Percentiles rank a stretch among this genome's conserved stretches.
These are phyloP conservation scores for Eulemur mongoz DNA, from an alignment of 2,797 vertebrate species.

Conservation along the genomic window DNA sequence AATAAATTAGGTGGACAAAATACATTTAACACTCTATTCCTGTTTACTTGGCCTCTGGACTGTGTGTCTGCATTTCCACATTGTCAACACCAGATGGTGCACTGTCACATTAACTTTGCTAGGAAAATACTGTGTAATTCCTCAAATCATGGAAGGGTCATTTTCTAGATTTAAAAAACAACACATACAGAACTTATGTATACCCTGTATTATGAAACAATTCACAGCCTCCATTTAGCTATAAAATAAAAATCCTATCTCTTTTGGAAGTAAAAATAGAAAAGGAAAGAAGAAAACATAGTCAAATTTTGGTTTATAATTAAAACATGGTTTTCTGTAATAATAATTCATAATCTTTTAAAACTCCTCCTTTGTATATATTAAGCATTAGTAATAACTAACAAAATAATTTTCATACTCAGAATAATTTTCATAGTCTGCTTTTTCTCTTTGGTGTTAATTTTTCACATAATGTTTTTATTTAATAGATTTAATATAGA, in stretches of 20 bases:
- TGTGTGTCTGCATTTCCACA: slow-evolving; percentile 24
- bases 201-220: background rate
- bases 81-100: background rate
- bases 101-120: background rate
- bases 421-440: background rate
- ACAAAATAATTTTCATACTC: background rate
- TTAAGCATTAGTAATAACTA: background rate
- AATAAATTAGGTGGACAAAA: background rate
- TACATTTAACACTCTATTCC: background rate
- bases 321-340: background rate
- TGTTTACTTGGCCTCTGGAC: background rate
- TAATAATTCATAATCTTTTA: background rate
- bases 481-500: background rate
- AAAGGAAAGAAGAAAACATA: background rate
- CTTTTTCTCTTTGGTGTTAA: background rate
- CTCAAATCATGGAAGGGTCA: background rate
- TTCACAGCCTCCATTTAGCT: background rate
- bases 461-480: background rate
- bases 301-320: background rate
- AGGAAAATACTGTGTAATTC: background rate
- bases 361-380: background rate
- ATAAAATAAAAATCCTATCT: background rate
- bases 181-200: background rate
- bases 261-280: background rate
- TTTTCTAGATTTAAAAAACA: background rate